These are phyloP conservation scores for Rattus rattus DNA, from an alignment of 2,113 vertebrate genomes.

Conservation along the genomic window DNA sequence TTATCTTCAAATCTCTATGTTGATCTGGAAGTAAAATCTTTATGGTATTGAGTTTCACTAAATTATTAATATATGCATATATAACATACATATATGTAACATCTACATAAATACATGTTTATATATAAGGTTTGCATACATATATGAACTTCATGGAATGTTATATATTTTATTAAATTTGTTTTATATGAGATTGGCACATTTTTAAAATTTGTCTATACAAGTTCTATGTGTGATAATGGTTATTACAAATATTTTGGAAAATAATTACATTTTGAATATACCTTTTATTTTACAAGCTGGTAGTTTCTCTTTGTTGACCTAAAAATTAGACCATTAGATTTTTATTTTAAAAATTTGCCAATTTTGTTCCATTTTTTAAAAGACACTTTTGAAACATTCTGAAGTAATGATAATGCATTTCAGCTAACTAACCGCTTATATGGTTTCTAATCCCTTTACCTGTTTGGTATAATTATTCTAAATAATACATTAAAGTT, in stretches of 20 bases:
- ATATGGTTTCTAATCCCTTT: background rate
- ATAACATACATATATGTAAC: background rate
- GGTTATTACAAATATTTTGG: background rate
- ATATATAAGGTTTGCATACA: background rate
- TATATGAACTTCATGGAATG: background rate
- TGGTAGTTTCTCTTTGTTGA: background rate
- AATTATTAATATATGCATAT: background rate
- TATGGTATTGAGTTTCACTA: background rate
- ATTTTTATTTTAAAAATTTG: background rate
- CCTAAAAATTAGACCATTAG: background rate
- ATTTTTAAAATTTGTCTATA: background rate
- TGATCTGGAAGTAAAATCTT: background rate
- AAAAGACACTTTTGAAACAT: background rate
- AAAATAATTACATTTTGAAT: background rate
- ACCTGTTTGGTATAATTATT: background rate
- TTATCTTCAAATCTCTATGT: background rate
- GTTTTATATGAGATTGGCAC: background rate
- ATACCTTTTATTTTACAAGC: background rate
- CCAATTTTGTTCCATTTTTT: background rate
- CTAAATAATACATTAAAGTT: background rate
- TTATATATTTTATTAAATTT: background rate
- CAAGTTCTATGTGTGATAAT: background rate
- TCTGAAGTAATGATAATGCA: background rate
- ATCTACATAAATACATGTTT: background rate
- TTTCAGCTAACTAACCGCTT: background rate